A percentile compares a stretch with the other conserved stretches of the same genome.
phyloP scores from a whole-genome alignment of 2,888 invertebrate genomes.

The Apodemia mormo region DNA sequence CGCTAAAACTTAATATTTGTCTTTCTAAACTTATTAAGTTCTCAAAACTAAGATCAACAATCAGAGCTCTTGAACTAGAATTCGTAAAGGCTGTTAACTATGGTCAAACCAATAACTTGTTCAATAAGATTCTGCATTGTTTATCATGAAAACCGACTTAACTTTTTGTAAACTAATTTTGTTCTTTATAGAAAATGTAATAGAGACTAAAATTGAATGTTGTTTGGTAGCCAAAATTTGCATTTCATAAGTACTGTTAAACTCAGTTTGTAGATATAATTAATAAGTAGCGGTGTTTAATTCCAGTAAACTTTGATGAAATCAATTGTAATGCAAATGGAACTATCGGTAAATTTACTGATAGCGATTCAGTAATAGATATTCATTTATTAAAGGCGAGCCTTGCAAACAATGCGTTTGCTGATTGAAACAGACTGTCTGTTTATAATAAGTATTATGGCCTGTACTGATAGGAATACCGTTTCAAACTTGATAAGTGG shows the following conservation, averaged over 20 bases:
- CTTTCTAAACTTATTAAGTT: neutral
- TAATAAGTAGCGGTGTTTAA: constrained; percentile 21
- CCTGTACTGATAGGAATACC: neutral
- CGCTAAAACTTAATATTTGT: neutral
- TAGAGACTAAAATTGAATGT: constrained; percentile 14
- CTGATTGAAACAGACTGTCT: constrained; percentile 2
- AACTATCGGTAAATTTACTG: constrained; percentile 11
- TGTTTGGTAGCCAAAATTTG: constrained; percentile 4
- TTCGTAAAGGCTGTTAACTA: neutral
- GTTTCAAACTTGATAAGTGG: neutral
- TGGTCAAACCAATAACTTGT: constrained; percentile 19
- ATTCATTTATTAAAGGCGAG: constrained; percentile 12
- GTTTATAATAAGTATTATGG: neutral
- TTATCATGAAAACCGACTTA: constrained; percentile 8
- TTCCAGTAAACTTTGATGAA: constrained; percentile 24
- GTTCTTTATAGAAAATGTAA: neutral
- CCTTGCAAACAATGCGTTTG: constrained; percentile 6
- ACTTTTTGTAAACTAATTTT: neutral
- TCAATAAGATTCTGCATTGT: constrained; percentile 20
- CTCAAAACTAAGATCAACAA: neutral
- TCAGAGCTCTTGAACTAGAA: neutral
- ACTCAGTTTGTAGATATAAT: constrained; percentile 24
- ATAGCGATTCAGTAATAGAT: constrained; percentile 5
- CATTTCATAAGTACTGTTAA: constrained; percentile 24
- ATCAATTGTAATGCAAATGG: constrained; percentile 26